Evolutionary conservation across 30 jellyfish, hydroid and myxozoan genomes (phyloP).

Genomic region (Aurelia sp.): DNA sequence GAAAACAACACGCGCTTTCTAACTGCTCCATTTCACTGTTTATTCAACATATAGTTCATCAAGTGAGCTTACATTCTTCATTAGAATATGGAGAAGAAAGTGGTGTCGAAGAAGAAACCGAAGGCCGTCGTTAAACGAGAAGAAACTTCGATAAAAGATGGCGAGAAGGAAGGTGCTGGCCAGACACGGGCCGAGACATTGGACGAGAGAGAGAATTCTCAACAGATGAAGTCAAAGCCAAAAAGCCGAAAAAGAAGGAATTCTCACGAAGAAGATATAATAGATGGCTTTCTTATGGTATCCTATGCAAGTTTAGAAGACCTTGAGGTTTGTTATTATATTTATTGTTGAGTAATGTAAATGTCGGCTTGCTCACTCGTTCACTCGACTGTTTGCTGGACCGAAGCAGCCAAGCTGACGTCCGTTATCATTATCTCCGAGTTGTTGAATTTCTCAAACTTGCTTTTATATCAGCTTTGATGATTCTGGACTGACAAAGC

Average conservation of each 20-base stretch:
- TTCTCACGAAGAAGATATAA: conserved; percentile 68
- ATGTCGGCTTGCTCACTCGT: no score
- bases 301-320: conserved; percentile 71
- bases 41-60: background rate
- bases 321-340: conserved; percentile 59
- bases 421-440: no score
- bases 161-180: conserved; percentile 20
- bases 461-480: no score
- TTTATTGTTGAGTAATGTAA: background rate
- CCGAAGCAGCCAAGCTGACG: no score
- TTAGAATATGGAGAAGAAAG: conserved; percentile 67
- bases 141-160: conserved; percentile 44
- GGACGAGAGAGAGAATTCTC: conserved; percentile 43
- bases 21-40: conserved; percentile 1
- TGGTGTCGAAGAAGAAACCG: conserved; percentile 55
- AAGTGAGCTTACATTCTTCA: background rate
- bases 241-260: conserved; percentile 68
- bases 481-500: no score
- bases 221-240: conserved; percentile 35
- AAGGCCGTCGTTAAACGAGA: conserved; percentile 43
- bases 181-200: conserved; percentile 66
- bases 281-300: conserved; percentile 81
- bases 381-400: no score
- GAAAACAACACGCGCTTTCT: conserved; percentile 35
- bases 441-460: no score